Evolutionary conservation across 2,797 vertebrate genomes (phyloP).

Genomic region (Cyprinella venusta): DNA sequence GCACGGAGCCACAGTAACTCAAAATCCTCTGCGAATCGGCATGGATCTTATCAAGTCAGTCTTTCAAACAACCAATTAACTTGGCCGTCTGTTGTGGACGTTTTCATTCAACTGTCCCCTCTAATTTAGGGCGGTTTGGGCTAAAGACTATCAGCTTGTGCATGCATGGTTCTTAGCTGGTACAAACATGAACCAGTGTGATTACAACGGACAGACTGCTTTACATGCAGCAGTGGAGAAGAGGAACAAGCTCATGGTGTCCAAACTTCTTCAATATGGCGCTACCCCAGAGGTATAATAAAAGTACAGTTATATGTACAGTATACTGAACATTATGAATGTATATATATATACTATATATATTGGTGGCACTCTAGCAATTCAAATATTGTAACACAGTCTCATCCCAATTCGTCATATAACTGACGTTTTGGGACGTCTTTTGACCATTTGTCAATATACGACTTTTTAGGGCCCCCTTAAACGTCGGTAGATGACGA

Average conservation of each 20-base stretch:
- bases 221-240: slow-evolving; percentile 41
- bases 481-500: no score
- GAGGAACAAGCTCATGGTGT: slow-evolving; percentile 31
- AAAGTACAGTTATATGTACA: neutral
- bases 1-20: slow-evolving; percentile 18
- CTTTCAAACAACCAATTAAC: neutral
- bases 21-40: slow-evolving; percentile 8
- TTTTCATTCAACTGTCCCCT: neutral
- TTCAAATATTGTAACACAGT: no score
- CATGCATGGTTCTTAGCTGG: slow-evolving; percentile 43
- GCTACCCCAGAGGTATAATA: slow-evolving; percentile 33
- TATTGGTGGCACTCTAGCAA: neutral
- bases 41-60: slow-evolving; percentile 48
- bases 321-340: neutral
- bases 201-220: slow-evolving; percentile 50
- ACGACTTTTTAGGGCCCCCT: no score
- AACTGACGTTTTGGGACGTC: no score
- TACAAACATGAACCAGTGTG: slow-evolving; percentile 38
- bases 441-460: no score
- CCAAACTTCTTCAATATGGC: slow-evolving; percentile 50
- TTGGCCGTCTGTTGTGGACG: neutral
- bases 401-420: no score
- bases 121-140: slow-evolving; percentile 15
- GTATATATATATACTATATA: no score
- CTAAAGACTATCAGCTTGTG: slow-evolving; percentile 32